A percentile compares a stretch with the other conserved stretches of the same genome.
phyloP scores from a whole-genome alignment of 2,797 vertebrate species.

The Peromyscus attwateri region DNA sequence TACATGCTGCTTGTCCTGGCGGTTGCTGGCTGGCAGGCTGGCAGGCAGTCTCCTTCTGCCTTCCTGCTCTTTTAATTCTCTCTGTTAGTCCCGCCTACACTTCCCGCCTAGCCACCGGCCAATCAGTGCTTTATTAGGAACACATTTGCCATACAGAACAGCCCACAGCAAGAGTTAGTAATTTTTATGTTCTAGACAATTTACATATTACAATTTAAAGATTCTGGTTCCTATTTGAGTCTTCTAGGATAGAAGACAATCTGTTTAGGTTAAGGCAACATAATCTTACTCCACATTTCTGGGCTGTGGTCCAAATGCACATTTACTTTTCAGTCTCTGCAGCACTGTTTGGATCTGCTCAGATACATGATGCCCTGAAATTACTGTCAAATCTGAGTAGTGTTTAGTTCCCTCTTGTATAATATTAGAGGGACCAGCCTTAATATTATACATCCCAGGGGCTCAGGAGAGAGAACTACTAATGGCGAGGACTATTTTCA shows the following conservation, averaged over 20 bases:
- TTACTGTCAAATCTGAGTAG: slow-evolving; percentile 34
- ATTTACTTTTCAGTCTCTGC: slow-evolving; percentile 29
- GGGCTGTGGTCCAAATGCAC: slow-evolving; percentile 6
- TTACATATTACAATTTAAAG: slow-evolving; percentile 45
- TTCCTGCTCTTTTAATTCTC: too few relatives aligned
- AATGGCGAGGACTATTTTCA: too few relatives aligned
- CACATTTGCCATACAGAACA: too few relatives aligned
- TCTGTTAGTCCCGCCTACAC: too few relatives aligned
- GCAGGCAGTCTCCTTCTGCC: too few relatives aligned
- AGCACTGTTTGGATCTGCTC: slow-evolving; percentile 22
- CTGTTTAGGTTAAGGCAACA: slow-evolving; percentile 53
- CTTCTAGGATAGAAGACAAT: slow-evolving; percentile 10
- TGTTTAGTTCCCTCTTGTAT: neutral
- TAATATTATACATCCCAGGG: too few relatives aligned
- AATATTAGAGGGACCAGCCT: too few relatives aligned
- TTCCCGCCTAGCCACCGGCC: too few relatives aligned
- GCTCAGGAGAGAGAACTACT: too few relatives aligned
- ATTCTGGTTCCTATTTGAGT: slow-evolving; percentile 46
- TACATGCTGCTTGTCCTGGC: too few relatives aligned
- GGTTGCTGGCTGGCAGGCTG: too few relatives aligned
- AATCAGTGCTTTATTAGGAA: too few relatives aligned
- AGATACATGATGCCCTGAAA: slow-evolving; percentile 31
- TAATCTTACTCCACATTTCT: slow-evolving; percentile 2
- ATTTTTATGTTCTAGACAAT: slow-evolving; percentile 38
- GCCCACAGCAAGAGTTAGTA: neutral